A percentile compares a stretch with the other conserved stretches of the same genome.
Conservation (phyloP, 2,888 invertebrate species). For the Ichneumoninae sp. region DNA sequence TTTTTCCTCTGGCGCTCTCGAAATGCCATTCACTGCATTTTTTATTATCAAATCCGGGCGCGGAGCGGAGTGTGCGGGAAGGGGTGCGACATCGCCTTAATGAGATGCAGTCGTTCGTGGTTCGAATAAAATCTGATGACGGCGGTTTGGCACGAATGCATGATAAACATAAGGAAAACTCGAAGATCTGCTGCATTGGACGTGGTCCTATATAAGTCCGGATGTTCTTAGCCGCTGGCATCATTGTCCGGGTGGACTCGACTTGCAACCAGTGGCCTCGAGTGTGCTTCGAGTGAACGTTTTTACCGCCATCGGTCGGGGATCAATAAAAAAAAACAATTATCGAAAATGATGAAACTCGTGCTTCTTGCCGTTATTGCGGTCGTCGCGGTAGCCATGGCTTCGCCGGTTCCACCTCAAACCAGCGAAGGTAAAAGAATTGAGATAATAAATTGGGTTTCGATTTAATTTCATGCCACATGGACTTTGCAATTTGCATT, state of each 20-base stretch:
- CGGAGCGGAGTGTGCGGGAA: not conserved
- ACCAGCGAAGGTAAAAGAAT: slow-evolving; percentile 51
- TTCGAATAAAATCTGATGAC: not conserved
- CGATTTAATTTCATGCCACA: not conserved
- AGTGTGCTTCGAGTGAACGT: not conserved
- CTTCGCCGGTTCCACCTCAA: slow-evolving; percentile 67
- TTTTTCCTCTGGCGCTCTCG: too few species aligned
- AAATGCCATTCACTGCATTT: not conserved
- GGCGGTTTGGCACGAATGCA: not conserved
- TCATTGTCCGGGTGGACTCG: slow-evolving; percentile 15
- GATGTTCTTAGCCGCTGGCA: not conserved
- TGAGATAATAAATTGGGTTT: not conserved
- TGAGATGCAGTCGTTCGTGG: not conserved
- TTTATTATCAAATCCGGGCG: not conserved
- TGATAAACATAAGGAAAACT: not conserved
- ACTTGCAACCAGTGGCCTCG: not conserved
- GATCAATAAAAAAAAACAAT: not conserved
- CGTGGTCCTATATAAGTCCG: slow-evolving; percentile 22
- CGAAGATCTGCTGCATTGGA: not conserved
- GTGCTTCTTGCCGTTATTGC: slow-evolving; percentile 9
- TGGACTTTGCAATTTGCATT: not conserved
- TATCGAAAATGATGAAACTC: slow-evolving; percentile 17
- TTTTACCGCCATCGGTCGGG: not conserved
- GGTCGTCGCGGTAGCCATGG: slow-evolving; percentile 50
- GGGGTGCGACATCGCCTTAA: not conserved